Evolutionary conservation across 2,888 invertebrate genomes (phyloP).

Genomic region (Pandemis cinnamomeana): DNA sequence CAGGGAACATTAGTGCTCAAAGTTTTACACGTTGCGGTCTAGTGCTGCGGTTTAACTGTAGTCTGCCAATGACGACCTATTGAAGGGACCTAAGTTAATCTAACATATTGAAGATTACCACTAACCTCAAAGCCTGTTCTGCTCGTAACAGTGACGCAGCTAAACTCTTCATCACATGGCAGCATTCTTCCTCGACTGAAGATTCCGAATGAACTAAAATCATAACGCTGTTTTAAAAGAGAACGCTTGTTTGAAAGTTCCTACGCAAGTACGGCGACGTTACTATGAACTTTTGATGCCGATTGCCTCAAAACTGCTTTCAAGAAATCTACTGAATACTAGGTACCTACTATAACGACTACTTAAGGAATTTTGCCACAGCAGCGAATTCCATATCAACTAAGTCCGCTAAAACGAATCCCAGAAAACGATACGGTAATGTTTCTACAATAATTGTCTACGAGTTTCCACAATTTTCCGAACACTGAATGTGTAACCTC

Average conservation of each 20-base stretch:
- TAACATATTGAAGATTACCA: conserved; percentile 1
- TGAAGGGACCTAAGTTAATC: too few relatives aligned
- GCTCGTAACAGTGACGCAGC: conserved; percentile 62
- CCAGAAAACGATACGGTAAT: not conserved
- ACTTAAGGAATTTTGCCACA: too few relatives aligned
- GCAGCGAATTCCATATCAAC: not conserved
- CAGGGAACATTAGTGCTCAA: too few relatives aligned
- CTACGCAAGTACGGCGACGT: not conserved
- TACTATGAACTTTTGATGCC: not conserved
- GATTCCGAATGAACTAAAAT: conserved; percentile 50
- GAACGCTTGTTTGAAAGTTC: not conserved
- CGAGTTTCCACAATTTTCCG: not conserved
- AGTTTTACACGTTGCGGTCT: too few relatives aligned
- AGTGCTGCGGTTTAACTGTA: not conserved
- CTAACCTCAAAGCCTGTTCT: conserved; percentile 68
- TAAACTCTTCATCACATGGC: conserved; percentile 66
- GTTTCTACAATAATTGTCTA: not conserved
- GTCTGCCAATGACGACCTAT: too few relatives aligned
- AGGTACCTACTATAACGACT: too few relatives aligned
- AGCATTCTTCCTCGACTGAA: conserved; percentile 65
- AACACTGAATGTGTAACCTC: not conserved
- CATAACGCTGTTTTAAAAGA: conserved; percentile 4
- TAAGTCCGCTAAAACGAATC: not conserved
- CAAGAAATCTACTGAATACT: too few relatives aligned
- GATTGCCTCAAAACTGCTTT: not conserved